These are phyloP conservation scores for Archocentrus centrarchus DNA, from an alignment of 2,113 vertebrate genomes.

Conservation along the genomic window DNA sequence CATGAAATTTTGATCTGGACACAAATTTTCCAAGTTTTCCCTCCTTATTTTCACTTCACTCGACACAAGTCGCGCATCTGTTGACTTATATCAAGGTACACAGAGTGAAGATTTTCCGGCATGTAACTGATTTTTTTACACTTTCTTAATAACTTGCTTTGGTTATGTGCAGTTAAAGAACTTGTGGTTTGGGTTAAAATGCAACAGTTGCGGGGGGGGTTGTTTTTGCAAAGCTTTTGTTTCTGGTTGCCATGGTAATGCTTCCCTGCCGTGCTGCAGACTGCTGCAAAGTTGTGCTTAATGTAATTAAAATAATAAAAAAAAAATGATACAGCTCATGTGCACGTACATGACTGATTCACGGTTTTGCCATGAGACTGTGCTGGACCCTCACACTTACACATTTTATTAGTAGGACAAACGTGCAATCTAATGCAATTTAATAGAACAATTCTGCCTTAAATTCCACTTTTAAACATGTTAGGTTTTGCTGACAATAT, in stretches of 20 bases:
- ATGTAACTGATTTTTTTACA: not conserved
- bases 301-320: not conserved
- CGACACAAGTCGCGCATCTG: not conserved
- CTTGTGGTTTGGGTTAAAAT: not conserved
- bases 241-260: not conserved
- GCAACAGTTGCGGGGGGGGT: not conserved
- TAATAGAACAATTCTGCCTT: no score
- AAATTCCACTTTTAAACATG: no score
- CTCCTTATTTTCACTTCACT: not conserved
- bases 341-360: not conserved
- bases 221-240: not conserved
- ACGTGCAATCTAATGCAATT: no score
- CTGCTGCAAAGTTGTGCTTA: not conserved
- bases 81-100: not conserved
- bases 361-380: not conserved
- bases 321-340: not conserved
- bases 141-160: not conserved
- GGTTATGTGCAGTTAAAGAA: not conserved
- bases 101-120: not conserved
- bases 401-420: no score
- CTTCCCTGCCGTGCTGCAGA: no score
- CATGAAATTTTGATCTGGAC: not conserved
- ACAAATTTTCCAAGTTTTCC: not conserved
- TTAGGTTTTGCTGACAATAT: no score
- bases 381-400: not conserved